Percentiles rank a stretch among this genome's conserved stretches.
Conservation (phyloP, 1,140 invertebrate genomes). For the Subanguina moxae region DNA sequence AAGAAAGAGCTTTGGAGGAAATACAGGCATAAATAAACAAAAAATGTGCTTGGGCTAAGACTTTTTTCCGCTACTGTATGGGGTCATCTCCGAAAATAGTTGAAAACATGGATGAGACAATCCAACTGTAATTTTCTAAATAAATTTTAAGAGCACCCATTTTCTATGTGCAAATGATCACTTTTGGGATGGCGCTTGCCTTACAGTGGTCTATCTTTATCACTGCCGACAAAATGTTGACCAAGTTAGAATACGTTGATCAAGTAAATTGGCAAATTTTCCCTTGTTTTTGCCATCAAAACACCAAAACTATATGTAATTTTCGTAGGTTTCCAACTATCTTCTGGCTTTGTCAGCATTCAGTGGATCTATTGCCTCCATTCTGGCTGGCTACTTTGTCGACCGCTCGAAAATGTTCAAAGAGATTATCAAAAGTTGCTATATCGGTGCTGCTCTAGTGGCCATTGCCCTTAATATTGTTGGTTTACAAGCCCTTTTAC, state of each 20-base stretch:
- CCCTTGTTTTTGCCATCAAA: neutral
- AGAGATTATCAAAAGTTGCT: slow-evolving; percentile 43
- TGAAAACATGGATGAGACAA: too few species aligned
- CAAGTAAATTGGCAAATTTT: slow-evolving; percentile 17
- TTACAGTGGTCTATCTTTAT: slow-evolving; percentile 49
- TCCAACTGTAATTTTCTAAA: too few species aligned
- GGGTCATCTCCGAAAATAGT: too few species aligned
- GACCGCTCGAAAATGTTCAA: slow-evolving; percentile 44
- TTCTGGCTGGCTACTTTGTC: slow-evolving; percentile 37
- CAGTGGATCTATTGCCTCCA: slow-evolving; percentile 32
- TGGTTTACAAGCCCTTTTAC: neutral
- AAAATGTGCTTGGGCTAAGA: too few species aligned
- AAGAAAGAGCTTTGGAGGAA: too few species aligned
- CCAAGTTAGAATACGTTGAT: slow-evolving; percentile 28
- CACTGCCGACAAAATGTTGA: slow-evolving; percentile 41
- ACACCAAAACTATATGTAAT: slow-evolving; percentile 17
- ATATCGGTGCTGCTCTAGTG: slow-evolving; percentile 41
- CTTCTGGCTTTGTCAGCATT: slow-evolving; percentile 40
- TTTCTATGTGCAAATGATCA: slow-evolving; percentile 49
- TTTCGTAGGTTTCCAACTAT: slow-evolving; percentile 30
- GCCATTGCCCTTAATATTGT: slow-evolving; percentile 37
- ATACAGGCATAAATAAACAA: too few species aligned
- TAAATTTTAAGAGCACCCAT: slow-evolving; percentile 42
- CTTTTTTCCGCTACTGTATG: too few species aligned
- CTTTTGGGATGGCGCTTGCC: slow-evolving; percentile 51